phyloP scores from a whole-genome alignment of 1,140 invertebrate genomes.

The Linepithema humile region DNA sequence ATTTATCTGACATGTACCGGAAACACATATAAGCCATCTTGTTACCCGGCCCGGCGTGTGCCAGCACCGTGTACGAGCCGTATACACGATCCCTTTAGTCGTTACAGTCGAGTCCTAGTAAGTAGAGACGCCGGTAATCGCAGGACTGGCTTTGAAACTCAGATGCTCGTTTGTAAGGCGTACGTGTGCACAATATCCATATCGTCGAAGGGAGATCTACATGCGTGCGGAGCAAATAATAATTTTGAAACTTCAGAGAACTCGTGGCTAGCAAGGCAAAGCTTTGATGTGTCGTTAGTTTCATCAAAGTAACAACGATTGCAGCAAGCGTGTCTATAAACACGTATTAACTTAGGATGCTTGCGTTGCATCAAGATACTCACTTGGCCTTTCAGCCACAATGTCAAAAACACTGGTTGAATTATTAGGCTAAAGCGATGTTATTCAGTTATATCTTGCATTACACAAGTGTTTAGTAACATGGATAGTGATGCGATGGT shows the following conservation, averaged over 20 bases:
- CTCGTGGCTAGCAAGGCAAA: not conserved
- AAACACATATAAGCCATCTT: constrained; percentile 37
- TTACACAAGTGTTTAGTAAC: not conserved
- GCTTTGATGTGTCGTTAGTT: constrained; percentile 37
- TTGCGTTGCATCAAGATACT: not conserved
- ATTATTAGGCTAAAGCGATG: not conserved
- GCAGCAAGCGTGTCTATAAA: not conserved
- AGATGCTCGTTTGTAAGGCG: constrained; percentile 51
- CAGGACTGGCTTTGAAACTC: constrained; percentile 44
- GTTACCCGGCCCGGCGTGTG: constrained; percentile 37
- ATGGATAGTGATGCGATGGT: too few relatives aligned
- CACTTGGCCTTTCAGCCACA: not conserved
- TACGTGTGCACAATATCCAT: constrained; percentile 51
- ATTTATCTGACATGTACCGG: not conserved
- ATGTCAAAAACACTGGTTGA: not conserved
- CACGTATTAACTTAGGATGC: not conserved
- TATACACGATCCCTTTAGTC: constrained; percentile 22
- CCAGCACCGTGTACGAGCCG: not conserved
- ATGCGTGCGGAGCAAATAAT: constrained; percentile 25
- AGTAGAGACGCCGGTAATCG: constrained; percentile 39
- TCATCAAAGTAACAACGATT: constrained; percentile 13
- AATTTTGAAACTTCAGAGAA: constrained; percentile 52
- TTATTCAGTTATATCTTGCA: not conserved
- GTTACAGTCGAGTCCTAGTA: constrained; percentile 32
- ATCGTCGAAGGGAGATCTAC: constrained; percentile 23